These are phyloP conservation scores for Aurelia coerulea DNA, from an alignment of 30 jellyfish, hydroid and myxozoan species.

Conservation along the genomic window DNA sequence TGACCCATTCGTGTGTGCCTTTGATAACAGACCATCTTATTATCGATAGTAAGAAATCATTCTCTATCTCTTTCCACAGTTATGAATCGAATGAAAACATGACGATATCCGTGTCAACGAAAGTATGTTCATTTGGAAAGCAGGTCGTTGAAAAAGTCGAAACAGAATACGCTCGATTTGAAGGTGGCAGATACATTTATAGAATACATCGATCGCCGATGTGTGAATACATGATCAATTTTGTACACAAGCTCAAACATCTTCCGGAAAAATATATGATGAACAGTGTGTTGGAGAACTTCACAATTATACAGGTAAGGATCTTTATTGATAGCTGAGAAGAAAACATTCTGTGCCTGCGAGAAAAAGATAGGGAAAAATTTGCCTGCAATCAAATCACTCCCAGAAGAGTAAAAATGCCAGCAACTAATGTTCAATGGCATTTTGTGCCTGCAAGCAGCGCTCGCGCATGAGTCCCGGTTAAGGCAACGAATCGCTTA, in stretches of 20 bases:
- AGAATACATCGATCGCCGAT: slow-evolving; percentile 95
- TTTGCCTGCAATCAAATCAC: too few relatives aligned
- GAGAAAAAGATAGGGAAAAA: too few relatives aligned
- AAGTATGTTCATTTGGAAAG: slow-evolving; percentile 96
- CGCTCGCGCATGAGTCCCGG: too few relatives aligned
- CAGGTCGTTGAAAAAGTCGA: slow-evolving; percentile 97
- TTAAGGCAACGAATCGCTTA: too few relatives aligned
- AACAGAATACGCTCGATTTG: slow-evolving; percentile 89
- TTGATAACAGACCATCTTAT: too few relatives aligned
- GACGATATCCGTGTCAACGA: slow-evolving; percentile 93
- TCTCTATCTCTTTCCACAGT: slow-evolving; percentile 6
- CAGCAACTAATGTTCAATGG: too few relatives aligned
- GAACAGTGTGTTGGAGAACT: slow-evolving; percentile 94
- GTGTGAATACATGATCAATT: slow-evolving; percentile 98
- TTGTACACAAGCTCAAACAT: slow-evolving; percentile 87
- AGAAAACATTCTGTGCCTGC: too few relatives aligned
- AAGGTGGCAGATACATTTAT: slow-evolving; percentile 91
- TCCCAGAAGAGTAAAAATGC: too few relatives aligned
- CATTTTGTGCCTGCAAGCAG: too few relatives aligned
- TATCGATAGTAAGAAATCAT: too few relatives aligned
- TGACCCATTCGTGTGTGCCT: too few relatives aligned
- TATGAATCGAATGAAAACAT: slow-evolving; percentile 92
- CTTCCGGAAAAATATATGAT: slow-evolving; percentile 95
- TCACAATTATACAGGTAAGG: slow-evolving; percentile 88
- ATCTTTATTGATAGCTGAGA: too few relatives aligned